A percentile compares a stretch with the other conserved stretches of the same genome.
Conservation (phyloP, 2,888 invertebrate species). For the Rhingia rostrata region DNA sequence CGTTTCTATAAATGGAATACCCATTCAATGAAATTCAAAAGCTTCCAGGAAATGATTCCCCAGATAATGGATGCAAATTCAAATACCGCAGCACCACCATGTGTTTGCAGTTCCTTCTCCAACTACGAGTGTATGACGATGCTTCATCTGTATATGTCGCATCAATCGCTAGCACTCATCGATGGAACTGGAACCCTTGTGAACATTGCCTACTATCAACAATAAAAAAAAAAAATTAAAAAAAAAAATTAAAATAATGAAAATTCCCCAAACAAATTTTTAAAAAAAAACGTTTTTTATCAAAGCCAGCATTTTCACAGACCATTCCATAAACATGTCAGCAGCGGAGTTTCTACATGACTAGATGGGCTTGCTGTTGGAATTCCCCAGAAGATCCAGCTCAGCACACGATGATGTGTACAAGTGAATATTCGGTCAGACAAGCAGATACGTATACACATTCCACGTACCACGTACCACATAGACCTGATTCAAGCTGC, state of each 20-base stretch:
- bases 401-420: background rate
- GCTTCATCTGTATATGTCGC: background rate
- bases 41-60: conserved; percentile 43
- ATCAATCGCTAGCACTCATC: conserved; percentile 13
- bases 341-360: conserved; percentile 8
- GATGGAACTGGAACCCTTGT: background rate
- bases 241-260: conserved; percentile 3
- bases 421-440: conserved; percentile 42
- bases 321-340: conserved; percentile 61
- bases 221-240: conserved; percentile 13
- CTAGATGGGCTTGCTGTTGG: background rate
- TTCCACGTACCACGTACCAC: conserved; percentile 16
- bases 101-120: background rate
- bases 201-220: background rate
- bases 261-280: conserved; percentile 50
- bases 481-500: conserved; percentile 45
- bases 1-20: conserved; percentile 12
- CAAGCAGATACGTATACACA: background rate
- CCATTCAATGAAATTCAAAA: conserved; percentile 18
- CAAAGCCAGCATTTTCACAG: conserved; percentile 57
- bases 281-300: conserved; percentile 54
- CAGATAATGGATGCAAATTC: conserved; percentile 36
- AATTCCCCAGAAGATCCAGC: conserved; percentile 33
- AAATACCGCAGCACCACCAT: conserved; percentile 1
- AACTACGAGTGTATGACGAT: too few relatives aligned